phyloP scores from a whole-genome alignment of 2,888 invertebrate species.

The Tenthredo distinguenda region DNA sequence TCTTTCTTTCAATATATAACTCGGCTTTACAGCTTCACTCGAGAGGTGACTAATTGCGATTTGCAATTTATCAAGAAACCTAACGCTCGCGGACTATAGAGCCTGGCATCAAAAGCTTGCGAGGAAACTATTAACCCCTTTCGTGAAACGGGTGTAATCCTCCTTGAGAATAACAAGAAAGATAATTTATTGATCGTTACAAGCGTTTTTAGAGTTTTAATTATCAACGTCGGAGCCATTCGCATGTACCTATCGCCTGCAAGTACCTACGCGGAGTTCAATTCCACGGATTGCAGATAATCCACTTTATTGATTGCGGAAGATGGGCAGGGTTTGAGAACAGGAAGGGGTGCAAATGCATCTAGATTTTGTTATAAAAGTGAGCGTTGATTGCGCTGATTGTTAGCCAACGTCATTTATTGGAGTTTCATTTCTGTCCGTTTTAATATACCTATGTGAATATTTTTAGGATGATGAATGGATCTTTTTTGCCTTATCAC shows the following conservation, averaged over 20 bases:
- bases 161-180: not conserved
- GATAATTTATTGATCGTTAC: not conserved
- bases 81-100: not conserved
- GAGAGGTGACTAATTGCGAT: not conserved
- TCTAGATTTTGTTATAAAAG: not conserved
- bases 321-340: not conserved
- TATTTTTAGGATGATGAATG: not conserved
- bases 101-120: not conserved
- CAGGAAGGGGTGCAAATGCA: not conserved
- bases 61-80: not conserved
- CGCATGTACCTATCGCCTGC: not conserved
- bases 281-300: not conserved
- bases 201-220: not conserved
- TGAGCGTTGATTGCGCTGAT: not conserved
- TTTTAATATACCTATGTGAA: not conserved
- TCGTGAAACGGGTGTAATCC: not conserved
- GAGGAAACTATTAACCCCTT: not conserved
- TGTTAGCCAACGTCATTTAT: not conserved
- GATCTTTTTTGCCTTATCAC: not conserved
- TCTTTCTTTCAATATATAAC: not conserved
- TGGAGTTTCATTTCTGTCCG: not conserved
- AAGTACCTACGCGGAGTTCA: not conserved
- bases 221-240: not conserved
- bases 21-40: not conserved
- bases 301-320: not conserved